phyloP scores from a whole-genome alignment of 2,888 invertebrate species.

The Hemistola chrysoprasaria region DNA sequence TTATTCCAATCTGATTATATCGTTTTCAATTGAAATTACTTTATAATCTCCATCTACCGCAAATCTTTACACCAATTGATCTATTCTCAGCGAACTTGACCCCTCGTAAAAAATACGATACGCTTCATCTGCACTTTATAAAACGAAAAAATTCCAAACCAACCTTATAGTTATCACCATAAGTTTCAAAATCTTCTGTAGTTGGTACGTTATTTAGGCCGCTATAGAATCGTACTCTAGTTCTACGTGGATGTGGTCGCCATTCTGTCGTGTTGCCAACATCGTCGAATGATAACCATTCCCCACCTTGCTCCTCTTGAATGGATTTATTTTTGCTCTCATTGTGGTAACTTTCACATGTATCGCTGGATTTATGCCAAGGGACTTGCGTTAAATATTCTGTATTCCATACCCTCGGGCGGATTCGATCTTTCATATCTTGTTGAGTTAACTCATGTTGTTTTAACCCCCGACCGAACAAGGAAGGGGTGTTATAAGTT shows the following conservation, averaged over 20 bases:
- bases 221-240: conserved; percentile 12
- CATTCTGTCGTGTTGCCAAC: conserved; percentile 34
- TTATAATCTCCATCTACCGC: conserved; percentile 32
- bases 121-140: conserved; percentile 42
- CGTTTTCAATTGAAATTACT: conserved; percentile 34
- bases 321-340: conserved; percentile 72
- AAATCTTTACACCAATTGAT: conserved; percentile 55
- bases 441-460: too few species aligned
- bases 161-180: background rate
- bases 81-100: conserved; percentile 60
- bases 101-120: conserved; percentile 52
- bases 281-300: conserved; percentile 59
- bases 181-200: conserved; percentile 4
- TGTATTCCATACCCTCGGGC: conserved; percentile 14
- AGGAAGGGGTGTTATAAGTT: too few species aligned
- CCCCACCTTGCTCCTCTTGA: conserved; percentile 53
- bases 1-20: too few species aligned
- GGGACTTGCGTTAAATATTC: conserved; percentile 56
- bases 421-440: too few species aligned
- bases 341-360: conserved; percentile 64
- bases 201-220: background rate
- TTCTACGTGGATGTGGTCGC: conserved; percentile 28
- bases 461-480: too few species aligned
- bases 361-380: conserved; percentile 63
- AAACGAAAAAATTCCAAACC: conserved; percentile 4